phyloP scores from a whole-genome alignment of 1,140 invertebrate genomes.

The Microplitis demolitor region DNA sequence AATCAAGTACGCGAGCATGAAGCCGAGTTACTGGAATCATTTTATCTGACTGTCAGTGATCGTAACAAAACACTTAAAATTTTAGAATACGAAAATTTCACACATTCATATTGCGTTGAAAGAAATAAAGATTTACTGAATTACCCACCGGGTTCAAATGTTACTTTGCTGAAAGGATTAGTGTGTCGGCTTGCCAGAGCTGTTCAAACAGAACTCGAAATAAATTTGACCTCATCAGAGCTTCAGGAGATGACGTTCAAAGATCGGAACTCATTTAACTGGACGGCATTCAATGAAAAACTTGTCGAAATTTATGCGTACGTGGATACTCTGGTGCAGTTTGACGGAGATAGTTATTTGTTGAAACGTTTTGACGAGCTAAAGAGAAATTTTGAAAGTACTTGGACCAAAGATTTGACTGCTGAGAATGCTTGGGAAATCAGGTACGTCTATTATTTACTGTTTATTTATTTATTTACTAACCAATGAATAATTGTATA shows the following conservation, averaged over 20 bases:
- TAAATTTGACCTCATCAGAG: slow-evolving; percentile 38
- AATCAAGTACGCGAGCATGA: slow-evolving; percentile 39
- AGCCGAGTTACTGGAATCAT: slow-evolving; percentile 47
- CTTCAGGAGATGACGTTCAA: slow-evolving; percentile 15
- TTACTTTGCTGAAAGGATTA: slow-evolving; percentile 44
- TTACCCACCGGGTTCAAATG: slow-evolving; percentile 46
- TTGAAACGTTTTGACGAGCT: slow-evolving; percentile 29
- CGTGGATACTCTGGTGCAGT: slow-evolving; percentile 44
- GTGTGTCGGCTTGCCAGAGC: slow-evolving; percentile 43
- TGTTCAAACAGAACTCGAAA: slow-evolving; percentile 41
- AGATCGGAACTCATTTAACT: slow-evolving; percentile 40
- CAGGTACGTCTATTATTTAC: slow-evolving; percentile 39
- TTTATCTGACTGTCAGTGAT: slow-evolving; percentile 49
- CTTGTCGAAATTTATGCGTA: slow-evolving; percentile 47
- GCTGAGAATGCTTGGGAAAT: slow-evolving; percentile 42
- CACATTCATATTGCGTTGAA: slow-evolving; percentile 40
- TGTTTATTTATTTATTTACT: not conserved
- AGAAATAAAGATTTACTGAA: slow-evolving; percentile 37
- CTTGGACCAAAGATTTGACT: slow-evolving; percentile 40
- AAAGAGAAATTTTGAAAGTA: slow-evolving; percentile 33
- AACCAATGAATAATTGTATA: slow-evolving; percentile 26
- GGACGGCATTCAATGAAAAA: slow-evolving; percentile 50
- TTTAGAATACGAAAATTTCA: slow-evolving; percentile 51
- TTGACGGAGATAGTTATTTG: slow-evolving; percentile 35
- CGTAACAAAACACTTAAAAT: slow-evolving; percentile 48